phyloP scores from a whole-genome alignment of 2,113 vertebrate genomes.

The Microtus ochrogaster region DNA sequence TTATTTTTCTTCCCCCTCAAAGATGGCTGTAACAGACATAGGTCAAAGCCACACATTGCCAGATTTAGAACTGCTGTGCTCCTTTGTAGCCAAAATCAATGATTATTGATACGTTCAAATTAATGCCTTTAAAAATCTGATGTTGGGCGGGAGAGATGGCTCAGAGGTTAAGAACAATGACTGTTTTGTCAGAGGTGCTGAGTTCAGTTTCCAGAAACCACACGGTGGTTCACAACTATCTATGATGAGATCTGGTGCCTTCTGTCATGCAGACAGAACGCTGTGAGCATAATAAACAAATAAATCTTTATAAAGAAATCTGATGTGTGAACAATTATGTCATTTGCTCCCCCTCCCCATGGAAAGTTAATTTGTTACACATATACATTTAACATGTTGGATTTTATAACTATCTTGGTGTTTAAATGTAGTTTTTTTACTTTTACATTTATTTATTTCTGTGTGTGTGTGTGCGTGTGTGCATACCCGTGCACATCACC shows the following conservation, averaged over 20 bases:
- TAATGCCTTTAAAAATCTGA: not conserved
- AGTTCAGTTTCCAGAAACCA: no score
- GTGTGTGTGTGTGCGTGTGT: not conserved
- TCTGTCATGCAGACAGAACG: no score
- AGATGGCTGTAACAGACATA: not conserved
- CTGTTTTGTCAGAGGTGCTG: no score
- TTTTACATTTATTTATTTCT: not conserved
- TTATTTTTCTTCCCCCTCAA: not conserved
- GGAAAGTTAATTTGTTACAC: not conserved
- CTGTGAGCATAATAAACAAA: no score
- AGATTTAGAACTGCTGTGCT: not conserved
- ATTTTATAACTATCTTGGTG: conserved; percentile 5
- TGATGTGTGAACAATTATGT: not conserved
- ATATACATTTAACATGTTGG: not conserved
- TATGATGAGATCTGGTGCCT: no score
- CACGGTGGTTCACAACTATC: no score
- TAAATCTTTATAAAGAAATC: not conserved
- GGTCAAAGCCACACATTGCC: not conserved
- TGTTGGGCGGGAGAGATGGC: not conserved
- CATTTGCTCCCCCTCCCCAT: not conserved
- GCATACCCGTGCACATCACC: no score
- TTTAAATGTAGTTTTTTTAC: not conserved
- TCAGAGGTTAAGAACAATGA: no score
- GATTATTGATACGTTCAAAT: conserved; percentile 19
- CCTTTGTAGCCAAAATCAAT: not conserved